Conservation (phyloP, 1,140 invertebrate genomes). For the Drosophila burlai region DNA sequence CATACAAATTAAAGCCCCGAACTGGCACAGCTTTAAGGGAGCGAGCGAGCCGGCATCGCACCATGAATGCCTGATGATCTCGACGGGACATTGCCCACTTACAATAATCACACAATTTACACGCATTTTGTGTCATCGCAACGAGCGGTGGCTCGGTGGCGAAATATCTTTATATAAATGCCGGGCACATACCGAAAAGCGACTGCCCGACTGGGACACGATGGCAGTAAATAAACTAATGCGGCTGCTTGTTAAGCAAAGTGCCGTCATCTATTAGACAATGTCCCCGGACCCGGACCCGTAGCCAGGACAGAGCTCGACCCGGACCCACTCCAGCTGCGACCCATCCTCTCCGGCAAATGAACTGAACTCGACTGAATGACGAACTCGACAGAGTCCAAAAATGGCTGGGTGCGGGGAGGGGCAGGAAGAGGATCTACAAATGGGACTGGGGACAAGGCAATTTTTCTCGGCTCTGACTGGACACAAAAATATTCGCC, state of each 20-base stretch:
- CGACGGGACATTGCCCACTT: constrained; percentile 56
- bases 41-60: constrained; percentile 4
- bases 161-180: constrained; percentile 75
- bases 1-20: constrained; percentile 24
- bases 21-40: constrained; percentile 6
- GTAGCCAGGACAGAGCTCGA: background rate
- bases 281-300: constrained; percentile 41
- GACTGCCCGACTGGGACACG: constrained; percentile 16
- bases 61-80: constrained; percentile 58
- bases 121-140: constrained; percentile 64
- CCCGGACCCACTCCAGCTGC: background rate
- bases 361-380: constrained; percentile 68
- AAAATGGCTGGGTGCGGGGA: constrained; percentile 29
- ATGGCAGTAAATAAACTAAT: constrained; percentile 80
- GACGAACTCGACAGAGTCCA: constrained; percentile 57
- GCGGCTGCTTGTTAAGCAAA: constrained; percentile 81
- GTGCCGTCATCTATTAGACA: constrained; percentile 82
- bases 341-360: constrained; percentile 33
- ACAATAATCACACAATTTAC: constrained; percentile 82
- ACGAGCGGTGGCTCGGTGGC: constrained; percentile 13
- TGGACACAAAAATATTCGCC: constrained; percentile 72
- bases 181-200: constrained; percentile 45
- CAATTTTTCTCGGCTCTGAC: constrained; percentile 59
- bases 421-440: constrained; percentile 13
- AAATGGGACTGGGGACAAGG: constrained; percentile 33